phyloP scores from a whole-genome alignment of 2,888 invertebrate genomes.

The Cosmia pyralina region DNA sequence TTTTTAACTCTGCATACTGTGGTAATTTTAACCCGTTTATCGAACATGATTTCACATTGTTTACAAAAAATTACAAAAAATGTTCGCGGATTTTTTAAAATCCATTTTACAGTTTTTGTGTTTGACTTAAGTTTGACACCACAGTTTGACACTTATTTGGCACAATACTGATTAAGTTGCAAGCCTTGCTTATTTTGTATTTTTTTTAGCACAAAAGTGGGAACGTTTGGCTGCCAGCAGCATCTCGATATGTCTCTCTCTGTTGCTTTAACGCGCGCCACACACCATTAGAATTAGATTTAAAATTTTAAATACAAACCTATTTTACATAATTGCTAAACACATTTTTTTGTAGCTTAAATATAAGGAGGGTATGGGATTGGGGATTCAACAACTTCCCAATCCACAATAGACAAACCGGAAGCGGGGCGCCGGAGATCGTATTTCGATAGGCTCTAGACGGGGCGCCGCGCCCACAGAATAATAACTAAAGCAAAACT shows the following conservation, averaged over 20 bases:
- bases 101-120: slow-evolving; percentile 18
- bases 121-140: slow-evolving; percentile 27
- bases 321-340: background rate
- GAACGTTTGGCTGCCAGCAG: slow-evolving; percentile 18
- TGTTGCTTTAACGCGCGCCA: slow-evolving; percentile 2
- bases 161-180: slow-evolving; percentile 7
- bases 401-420: no score
- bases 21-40: background rate
- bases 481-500: no score
- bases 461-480: no score
- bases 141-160: slow-evolving; percentile 17
- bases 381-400: no score
- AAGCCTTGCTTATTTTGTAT: slow-evolving; percentile 1
- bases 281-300: background rate
- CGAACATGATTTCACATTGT: slow-evolving; percentile 37
- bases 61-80: slow-evolving; percentile 10
- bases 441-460: no score
- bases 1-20: background rate
- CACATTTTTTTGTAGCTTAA: background rate
- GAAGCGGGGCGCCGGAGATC: no score
- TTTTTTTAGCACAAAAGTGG: background rate
- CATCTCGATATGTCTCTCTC: background rate
- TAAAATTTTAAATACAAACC: no score
- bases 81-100: slow-evolving; percentile 10
- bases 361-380: no score